Evolutionary conservation across 2,113 vertebrate genomes (phyloP).

Genomic region (Ictalurus punctatus): DNA sequence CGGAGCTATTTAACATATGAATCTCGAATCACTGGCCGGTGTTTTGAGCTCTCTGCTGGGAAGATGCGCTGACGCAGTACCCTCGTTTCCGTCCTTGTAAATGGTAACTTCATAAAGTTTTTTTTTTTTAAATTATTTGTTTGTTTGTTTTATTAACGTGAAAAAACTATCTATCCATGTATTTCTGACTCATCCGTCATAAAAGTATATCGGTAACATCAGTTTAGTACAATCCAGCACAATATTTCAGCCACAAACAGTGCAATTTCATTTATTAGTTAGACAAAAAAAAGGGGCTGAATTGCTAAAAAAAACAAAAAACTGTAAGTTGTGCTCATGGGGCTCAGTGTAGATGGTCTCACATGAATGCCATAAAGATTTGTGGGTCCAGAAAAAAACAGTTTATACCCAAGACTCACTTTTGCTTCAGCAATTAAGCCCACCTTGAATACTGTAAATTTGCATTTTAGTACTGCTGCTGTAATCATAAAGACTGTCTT

Average conservation of each 20-base stretch:
- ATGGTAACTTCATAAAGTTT: neutral
- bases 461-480: neutral
- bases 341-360: neutral
- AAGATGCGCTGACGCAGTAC: neutral
- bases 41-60: neutral
- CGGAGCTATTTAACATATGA: too few species aligned
- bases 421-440: neutral
- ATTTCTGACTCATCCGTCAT: neutral
- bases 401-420: neutral
- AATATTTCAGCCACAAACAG: neutral
- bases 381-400: neutral
- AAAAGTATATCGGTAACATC: neutral
- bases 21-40: neutral
- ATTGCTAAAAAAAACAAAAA: too few species aligned
- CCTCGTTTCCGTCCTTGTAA: neutral
- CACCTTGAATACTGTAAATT: neutral
- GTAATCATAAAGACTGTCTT: neutral
- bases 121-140: too few species aligned
- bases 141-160: too few species aligned
- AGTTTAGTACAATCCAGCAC: neutral
- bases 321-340: neutral
- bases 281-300: too few species aligned
- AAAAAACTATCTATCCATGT: neutral
- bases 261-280: neutral
- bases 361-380: neutral